Base-by-base conservation (phyloP, 2,888 invertebrate genomes). In the Phytoseiulus persimilis region DNA sequence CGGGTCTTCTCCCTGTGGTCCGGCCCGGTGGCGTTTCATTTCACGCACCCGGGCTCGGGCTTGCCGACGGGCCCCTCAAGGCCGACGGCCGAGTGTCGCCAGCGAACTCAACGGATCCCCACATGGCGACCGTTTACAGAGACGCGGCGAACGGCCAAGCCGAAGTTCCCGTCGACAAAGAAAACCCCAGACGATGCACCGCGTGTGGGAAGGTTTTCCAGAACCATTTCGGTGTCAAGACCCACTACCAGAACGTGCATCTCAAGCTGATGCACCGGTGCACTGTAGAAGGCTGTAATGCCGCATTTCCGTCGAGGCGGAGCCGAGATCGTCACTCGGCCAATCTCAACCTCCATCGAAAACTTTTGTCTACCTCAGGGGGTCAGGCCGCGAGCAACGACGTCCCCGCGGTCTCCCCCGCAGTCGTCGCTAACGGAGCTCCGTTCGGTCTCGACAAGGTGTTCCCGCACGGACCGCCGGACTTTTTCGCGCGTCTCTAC, bases 261-360 rank as follows among this genome's bases (percentile, higher is more conserved):
- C 95, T 98, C 90, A 98, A 98, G 93, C 93, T 98, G 90, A 96
- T 97, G 96, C 98, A 98, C 93, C 96, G 96, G 92, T 98, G 98
- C 93, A 96, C 95, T 92, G 95, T 97, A 39, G 97, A 97, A 91
- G 97, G 98, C 0, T 98, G 98, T 93, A 96, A 96, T 93, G 98
- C 98, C 0, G 96, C 97, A 0, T 98, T 98, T 93, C 96, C 97
- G 6, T 97, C 98, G 0, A 98, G 97, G 92, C 94, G 97, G 90
- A 96, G 96, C 92, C 95, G 98, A 91, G 98, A 98, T 92, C 94
- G 97, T 0, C 98, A 98, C 93, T 96, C 96, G 92, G 95, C 97
- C 31, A 98, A 98, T 92, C 94, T 96, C 90, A 97, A 96, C 92
- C 94, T 98, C 83, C 98, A 98, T 92, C 95, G 97, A 91, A 98